Evolutionary conservation across 2,888 invertebrate genomes (phyloP).

Genomic region (Parnassius mnemosyne): DNA sequence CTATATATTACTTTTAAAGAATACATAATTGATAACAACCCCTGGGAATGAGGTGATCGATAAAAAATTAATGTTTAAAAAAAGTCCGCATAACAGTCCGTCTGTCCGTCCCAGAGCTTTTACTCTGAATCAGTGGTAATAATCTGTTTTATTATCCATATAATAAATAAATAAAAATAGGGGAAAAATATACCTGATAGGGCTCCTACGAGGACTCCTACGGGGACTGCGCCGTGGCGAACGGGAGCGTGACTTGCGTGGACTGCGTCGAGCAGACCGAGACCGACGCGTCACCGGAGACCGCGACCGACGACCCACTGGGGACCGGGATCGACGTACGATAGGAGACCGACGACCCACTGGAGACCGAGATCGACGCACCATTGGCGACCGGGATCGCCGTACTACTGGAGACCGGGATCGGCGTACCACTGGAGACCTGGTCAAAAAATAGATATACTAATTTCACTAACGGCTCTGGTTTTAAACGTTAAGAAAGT

Average conservation of each 20-base stretch:
- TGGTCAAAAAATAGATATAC: no score
- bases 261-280: slow-evolving; percentile 32
- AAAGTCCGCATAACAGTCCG: no score
- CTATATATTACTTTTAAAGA: no score
- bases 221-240: slow-evolving; percentile 39
- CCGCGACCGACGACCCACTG: slow-evolving; percentile 37
- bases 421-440: slow-evolving; percentile 3
- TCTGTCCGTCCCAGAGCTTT: no score
- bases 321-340: slow-evolving; percentile 39
- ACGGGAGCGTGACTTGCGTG: slow-evolving; percentile 36
- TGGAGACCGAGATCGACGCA: slow-evolving; percentile 40
- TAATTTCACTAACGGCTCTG: no score
- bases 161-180: no score
- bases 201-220: slow-evolving; percentile 37
- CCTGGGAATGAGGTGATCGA: no score
- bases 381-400: slow-evolving; percentile 32
- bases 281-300: slow-evolving; percentile 28
- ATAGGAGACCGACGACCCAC: slow-evolving; percentile 34
- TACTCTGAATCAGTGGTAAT: no score
- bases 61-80: no score
- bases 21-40: no score
- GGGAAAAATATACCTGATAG: slow-evolving; percentile 11
- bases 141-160: no score
- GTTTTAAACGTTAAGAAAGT: no score
- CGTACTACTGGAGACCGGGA: slow-evolving; percentile 40